phyloP scores from a whole-genome alignment of 2,797 vertebrate genomes.

The Dryobates pubescens region DNA sequence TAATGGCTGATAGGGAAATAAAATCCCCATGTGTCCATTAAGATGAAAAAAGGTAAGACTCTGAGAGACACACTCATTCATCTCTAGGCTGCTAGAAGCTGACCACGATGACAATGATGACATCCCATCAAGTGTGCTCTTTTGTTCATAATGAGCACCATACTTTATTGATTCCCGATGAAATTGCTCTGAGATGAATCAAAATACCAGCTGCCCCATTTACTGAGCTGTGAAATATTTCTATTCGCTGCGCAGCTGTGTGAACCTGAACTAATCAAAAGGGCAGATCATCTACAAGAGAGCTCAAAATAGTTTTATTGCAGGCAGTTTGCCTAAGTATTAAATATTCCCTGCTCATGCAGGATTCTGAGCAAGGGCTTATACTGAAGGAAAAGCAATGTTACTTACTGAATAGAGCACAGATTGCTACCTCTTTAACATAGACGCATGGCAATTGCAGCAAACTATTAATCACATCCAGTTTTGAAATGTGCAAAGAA shows the following conservation, averaged over 20 bases:
- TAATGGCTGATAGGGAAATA: not conserved
- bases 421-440: not conserved
- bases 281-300: slow-evolving; percentile 42
- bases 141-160: slow-evolving; percentile 56
- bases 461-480: not conserved
- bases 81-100: slow-evolving; percentile 44
- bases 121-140: slow-evolving; percentile 5
- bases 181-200: slow-evolving; percentile 48
- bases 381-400: not conserved
- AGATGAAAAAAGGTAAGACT: slow-evolving; percentile 34
- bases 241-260: slow-evolving; percentile 16
- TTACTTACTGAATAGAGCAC: not conserved
- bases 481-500: not conserved
- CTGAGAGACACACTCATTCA: slow-evolving; percentile 14
- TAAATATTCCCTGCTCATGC: slow-evolving; percentile 15
- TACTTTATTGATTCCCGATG: slow-evolving; percentile 40
- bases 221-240: slow-evolving; percentile 51
- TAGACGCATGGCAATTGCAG: not conserved
- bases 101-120: slow-evolving; percentile 18
- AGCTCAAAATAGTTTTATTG: slow-evolving; percentile 54
- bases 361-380: not conserved
- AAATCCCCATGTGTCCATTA: not conserved
- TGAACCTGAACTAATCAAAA: slow-evolving; percentile 62
- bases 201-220: slow-evolving; percentile 56
- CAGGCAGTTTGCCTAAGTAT: slow-evolving; percentile 47